These are phyloP conservation scores for Vespertilio murinus DNA, from an alignment of 2,797 vertebrate genomes.

Conservation along the genomic window DNA sequence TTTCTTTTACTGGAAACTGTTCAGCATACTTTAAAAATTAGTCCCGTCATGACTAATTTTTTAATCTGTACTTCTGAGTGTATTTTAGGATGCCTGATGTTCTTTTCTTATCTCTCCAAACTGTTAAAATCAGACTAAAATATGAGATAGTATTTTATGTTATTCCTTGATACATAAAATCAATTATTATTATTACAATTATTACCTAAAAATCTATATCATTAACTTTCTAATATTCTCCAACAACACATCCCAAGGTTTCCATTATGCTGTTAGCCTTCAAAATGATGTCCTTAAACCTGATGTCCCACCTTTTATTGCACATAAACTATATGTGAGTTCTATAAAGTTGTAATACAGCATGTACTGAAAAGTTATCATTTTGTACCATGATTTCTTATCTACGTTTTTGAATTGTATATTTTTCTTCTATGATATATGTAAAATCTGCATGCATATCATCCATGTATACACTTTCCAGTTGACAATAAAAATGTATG, in stretches of 20 bases:
- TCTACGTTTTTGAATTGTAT: not conserved
- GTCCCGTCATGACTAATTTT: not conserved
- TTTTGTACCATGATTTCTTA: not conserved
- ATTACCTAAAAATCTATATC: not conserved
- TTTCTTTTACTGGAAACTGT: not conserved
- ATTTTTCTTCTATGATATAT: not conserved
- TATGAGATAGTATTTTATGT: not conserved
- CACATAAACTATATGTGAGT: not conserved
- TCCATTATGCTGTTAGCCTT: not conserved
- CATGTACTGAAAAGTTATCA: not conserved
- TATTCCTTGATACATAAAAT: not conserved
- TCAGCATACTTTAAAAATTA: not conserved
- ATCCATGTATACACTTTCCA: not conserved
- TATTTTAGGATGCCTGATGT: not conserved
- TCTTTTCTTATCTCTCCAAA: not conserved
- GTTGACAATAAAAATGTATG: slow-evolving; percentile 53
- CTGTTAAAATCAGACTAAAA: not conserved
- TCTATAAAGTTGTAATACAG: not conserved
- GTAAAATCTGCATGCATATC: not conserved
- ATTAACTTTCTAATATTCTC: not conserved
- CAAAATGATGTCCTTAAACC: not conserved
- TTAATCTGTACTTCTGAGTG: not conserved
- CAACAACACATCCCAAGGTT: not conserved
- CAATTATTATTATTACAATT: not conserved
- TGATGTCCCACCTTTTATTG: not conserved